phyloP scores from a whole-genome alignment of 1,140 invertebrate species.

The Cherax destructor region DNA sequence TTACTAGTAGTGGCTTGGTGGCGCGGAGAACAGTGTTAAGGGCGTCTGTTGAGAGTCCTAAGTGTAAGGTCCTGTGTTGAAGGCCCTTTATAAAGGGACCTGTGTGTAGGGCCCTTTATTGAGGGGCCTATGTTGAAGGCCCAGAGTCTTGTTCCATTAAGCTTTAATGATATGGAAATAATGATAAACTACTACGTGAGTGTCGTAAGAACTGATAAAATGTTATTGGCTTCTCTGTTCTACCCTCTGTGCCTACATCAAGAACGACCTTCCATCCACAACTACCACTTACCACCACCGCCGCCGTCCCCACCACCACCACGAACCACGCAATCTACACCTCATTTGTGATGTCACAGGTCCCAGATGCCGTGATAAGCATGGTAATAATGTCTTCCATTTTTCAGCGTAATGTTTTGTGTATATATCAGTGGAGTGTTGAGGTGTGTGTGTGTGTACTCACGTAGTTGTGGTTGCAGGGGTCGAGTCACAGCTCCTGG shows the following conservation, averaged over 20 bases:
- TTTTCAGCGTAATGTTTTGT: conserved; percentile 4
- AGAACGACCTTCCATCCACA: not conserved
- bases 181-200: not conserved
- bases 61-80: too few species aligned
- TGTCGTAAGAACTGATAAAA: not conserved
- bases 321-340: not conserved
- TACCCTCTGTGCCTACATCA: not conserved
- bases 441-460: not conserved
- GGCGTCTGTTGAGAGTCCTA: not conserved
- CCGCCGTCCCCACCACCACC: not conserved
- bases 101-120: too few species aligned
- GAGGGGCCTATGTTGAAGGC: too few species aligned
- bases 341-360: not conserved
- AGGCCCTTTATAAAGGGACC: too few species aligned
- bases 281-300: not conserved
- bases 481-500: too few species aligned
- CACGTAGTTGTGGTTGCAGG: too few species aligned
- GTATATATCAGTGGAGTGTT: not conserved
- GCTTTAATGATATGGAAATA: not conserved
- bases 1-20: too few species aligned
- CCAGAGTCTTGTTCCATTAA: not conserved
- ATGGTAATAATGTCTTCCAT: conserved; percentile 10
- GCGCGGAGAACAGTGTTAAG: not conserved
- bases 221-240: not conserved
- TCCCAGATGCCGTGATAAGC: conserved; percentile 10